Evolutionary conservation across 1,140 invertebrate genomes (phyloP), one percentile per base, ranked within the genome.

Genomic region (Zaprionus lachaisei): DNA sequence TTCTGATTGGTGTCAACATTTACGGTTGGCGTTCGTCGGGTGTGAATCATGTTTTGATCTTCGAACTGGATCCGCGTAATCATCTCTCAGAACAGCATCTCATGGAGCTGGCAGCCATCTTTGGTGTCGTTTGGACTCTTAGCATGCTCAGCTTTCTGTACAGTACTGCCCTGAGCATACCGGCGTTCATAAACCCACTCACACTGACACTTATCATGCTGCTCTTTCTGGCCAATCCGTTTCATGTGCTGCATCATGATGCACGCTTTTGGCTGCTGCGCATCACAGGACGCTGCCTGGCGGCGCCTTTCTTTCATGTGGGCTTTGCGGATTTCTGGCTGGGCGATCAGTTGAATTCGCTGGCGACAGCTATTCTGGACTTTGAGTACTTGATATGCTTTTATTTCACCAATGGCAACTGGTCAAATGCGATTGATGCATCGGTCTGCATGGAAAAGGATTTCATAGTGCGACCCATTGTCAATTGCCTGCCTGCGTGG

Each of bases 311-410:
- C 90, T 97, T 97, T 76, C 97, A 97, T 87, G 99, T 99, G 5
- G 96, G 97, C 54, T 99, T 99, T 93, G 98, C 99, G 31, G 99
- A 99, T 94, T 99, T 99, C 95, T 99, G 99, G 99, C 95, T 99
- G 81, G 99, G 98, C 34, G 99, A 99, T 94, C 99, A 99, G 93
- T 94, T 99, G 77, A 99, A 99, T 92, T 99, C 98, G 74, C 94
- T 99, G 51, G 96, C 96, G 1, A 96, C 96, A 0, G 96, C 97
- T 2, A 95, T 99, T 65, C 93, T 98, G 2, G 99, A 99, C 93
- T 96, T 99, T 81, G 97, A 99, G 80, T 99, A 97, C 93, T 95
- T 99, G 64, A 93, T 97, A 4, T 97, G 96, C 70, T 97, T 97
- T 91, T 98, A 97, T 72, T 93, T 96, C 1, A 96, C 95, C 0